Evolutionary conservation across 2,888 invertebrate genomes (phyloP), one percentile per base, ranked within the genome.

Genomic region (Chironomus riparius): DNA sequence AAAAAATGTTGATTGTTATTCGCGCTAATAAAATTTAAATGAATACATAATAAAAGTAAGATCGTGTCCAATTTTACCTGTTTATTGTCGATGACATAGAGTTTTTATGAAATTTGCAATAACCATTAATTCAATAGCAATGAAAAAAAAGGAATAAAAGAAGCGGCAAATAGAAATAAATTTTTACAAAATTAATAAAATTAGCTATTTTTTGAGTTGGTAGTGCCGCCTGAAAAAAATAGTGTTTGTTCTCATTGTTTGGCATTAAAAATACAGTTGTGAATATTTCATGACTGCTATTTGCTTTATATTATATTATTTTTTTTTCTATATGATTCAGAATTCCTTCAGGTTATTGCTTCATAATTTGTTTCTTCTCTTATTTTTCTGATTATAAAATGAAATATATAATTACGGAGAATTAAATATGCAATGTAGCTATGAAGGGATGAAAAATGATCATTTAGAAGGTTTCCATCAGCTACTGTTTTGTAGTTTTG

Each of bases 11-110:
- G 56, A 56, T 56, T 56, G 56, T 56, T 56, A 18, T 15, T 56
- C 38, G 38, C 38, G 38, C 38, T 38, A 38, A 38, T 38, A 38
- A 38, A 38, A 38, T 38, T 38, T 38, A 38, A 38, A 38, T 56
- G 56, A 56, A 18, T 56, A 38, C 56, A 56, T 18, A 50, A 15
- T 56, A 56, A 56, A 56, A 56, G 56, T 56, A 22, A 71, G 50
- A 56, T 71, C 56, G 71, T 71, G 56, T 56, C 47, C 71, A 28
- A 71, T 71, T 56, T 70, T 71, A 71, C 56, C 71, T 50, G 71
- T 28, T 71, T 70, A 71, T 71, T 71, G 28, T 22, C 21, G 24
- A 22, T 65, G 65, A 18, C 65, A 65, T 65, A 65, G 21, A 65
- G 22, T 65, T 65, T 65, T 65, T 18, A 18, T 56, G 56, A 56